Conservation (phyloP, 1,140 invertebrate genomes). For the Drosophila virilis region DNA sequence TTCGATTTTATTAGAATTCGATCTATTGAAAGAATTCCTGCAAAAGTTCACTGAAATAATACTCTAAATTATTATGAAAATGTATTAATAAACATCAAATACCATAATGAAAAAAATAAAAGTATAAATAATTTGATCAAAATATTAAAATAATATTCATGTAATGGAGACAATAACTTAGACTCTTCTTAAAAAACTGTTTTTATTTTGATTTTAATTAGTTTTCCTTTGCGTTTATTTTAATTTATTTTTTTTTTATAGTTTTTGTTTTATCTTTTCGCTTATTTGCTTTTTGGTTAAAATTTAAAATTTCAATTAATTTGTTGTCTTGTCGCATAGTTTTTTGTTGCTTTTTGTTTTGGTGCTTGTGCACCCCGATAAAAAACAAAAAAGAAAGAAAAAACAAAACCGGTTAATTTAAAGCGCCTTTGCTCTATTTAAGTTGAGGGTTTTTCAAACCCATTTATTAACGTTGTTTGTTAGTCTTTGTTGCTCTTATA, state of each 20-base stretch:
- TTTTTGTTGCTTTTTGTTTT: background rate
- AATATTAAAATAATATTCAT: too few relatives aligned
- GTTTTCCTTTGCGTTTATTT: background rate
- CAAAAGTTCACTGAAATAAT: too few relatives aligned
- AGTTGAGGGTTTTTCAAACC: slow-evolving; percentile 20
- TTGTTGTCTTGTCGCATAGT: slow-evolving; percentile 5
- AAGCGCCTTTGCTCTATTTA: slow-evolving; percentile 18
- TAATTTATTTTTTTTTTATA: background rate
- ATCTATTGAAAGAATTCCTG: too few relatives aligned
- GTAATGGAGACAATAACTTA: too few relatives aligned
- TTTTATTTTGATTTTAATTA: background rate
- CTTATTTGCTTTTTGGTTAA: slow-evolving; percentile 13
- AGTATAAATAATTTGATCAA: too few relatives aligned
- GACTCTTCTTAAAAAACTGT: background rate
- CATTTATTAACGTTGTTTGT: slow-evolving; percentile 27
- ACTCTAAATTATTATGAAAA: too few relatives aligned
- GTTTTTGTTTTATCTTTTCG: background rate
- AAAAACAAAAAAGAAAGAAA: background rate
- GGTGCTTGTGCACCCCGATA: slow-evolving; percentile 21
- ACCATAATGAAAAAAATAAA: too few relatives aligned
- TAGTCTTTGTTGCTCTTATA: background rate
- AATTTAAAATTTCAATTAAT: slow-evolving; percentile 17
- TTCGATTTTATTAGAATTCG: too few relatives aligned
- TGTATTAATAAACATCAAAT: too few relatives aligned
- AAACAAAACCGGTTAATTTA: slow-evolving; percentile 25